Percentiles rank a stretch among this genome's conserved stretches.
Evolutionary conservation across 1,140 invertebrate genomes (phyloP).

Genomic region (Neodiprion virginianus): DNA sequence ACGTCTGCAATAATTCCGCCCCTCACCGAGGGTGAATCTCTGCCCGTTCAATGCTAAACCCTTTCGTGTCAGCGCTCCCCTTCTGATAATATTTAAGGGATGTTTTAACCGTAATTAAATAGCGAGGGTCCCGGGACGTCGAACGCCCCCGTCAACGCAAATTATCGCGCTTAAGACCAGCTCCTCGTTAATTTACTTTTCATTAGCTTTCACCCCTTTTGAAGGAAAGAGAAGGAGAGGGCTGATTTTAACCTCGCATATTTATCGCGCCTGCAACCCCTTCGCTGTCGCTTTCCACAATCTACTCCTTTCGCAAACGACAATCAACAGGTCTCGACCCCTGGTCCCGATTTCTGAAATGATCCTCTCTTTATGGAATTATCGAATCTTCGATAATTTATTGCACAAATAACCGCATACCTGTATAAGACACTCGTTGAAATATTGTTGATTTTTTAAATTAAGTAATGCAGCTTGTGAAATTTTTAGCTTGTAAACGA

Average conservation of each 20-base stretch:
- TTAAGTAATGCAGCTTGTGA: too few relatives aligned
- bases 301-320: conserved; percentile 33
- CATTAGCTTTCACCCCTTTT: conserved; percentile 51
- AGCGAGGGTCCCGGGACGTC: conserved; percentile 49
- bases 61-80: conserved; percentile 48
- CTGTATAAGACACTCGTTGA: too few relatives aligned
- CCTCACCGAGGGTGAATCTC: conserved; percentile 36
- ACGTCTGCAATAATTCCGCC: too few relatives aligned
- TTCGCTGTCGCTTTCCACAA: conserved; percentile 39
- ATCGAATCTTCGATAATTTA: background rate
- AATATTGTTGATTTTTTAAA: too few relatives aligned
- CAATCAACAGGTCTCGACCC: conserved; percentile 53
- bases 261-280: conserved; percentile 50
- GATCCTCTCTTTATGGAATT: conserved; percentile 3
- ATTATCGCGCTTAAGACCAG: conserved; percentile 53
- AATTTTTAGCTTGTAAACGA: too few relatives aligned
- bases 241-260: conserved; percentile 50
- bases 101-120: conserved; percentile 58
- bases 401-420: background rate
- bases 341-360: background rate
- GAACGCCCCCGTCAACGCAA: conserved; percentile 49
- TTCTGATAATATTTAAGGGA: conserved; percentile 55
- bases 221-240: conserved; percentile 18
- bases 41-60: conserved; percentile 54
- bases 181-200: conserved; percentile 52